Base-by-base conservation (phyloP, 2,113 vertebrate genomes). In the Globicephala melas region DNA sequence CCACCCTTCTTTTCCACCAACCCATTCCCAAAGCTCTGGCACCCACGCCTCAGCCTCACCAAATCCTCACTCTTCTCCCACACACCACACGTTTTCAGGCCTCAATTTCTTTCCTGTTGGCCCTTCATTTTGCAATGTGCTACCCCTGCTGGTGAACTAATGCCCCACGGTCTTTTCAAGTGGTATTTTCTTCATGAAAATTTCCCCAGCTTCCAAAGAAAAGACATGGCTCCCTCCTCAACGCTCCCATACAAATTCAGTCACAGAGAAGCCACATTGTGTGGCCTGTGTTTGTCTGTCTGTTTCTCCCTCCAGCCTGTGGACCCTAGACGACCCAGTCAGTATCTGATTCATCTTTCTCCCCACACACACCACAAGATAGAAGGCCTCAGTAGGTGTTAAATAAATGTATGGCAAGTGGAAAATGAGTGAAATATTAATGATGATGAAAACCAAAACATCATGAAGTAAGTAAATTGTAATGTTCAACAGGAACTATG, bases 41-140 rank as follows among this genome's bases (percentile, higher is more conserved):
- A 10, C 36, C 2, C 23, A 1, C 0, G 47, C 31, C 53, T 36
- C 47, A 33, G 55, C 14, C 1, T 60, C 38, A 25, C 9, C 74
- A 15, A 14, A 17, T 6, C 41, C 36, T 62, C 21, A 2, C 58
- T 58, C 36, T 47, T 33, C 21, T 25, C 58, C 21, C 73, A n/a
- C 10, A 6, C 5, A 12, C 9, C 1, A 2, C 1, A 36, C 3
- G 0, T 26, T 10, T 25, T 21, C 33, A 6, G 73, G 36, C 58
- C 41, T 50, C 77, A 2, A 8, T 15, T 38, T 6, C 65, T 41
- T 53, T 31, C 50, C 31, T 0, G 12, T 10, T 5, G 1, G 33
- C 3, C 9, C 36, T 63, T 53, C 28, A 13, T 36, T 53, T 50
- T 44, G 0, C 28, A 53, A 41, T 0, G 6, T 38, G 2, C 15